Evolutionary conservation across 2,797 vertebrate species (phyloP).

Genomic region (Pangasius larnaudii): DNA sequence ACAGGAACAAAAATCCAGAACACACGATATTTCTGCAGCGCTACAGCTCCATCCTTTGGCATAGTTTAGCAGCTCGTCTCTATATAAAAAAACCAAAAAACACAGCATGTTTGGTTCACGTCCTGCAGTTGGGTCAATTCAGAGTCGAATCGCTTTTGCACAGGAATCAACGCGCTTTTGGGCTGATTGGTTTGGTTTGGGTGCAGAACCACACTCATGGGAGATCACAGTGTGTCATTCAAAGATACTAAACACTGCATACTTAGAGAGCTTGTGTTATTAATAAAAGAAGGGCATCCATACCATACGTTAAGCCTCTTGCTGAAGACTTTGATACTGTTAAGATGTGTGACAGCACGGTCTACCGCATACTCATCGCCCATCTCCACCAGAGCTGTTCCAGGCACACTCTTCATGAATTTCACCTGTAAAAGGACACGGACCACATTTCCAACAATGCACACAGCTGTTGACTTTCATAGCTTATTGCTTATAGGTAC

Average conservation of each 20-base stretch:
- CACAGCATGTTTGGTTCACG: background rate
- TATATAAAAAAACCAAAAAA: background rate
- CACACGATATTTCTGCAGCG: background rate
- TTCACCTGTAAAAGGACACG: constrained; percentile 80
- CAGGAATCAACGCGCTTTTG: background rate
- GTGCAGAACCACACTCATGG: background rate
- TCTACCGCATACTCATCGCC: constrained; percentile 98
- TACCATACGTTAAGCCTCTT: constrained; percentile 97
- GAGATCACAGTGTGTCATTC: background rate
- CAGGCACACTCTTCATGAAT: constrained; percentile 98
- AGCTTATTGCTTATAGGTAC: background rate
- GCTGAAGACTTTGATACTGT: constrained; percentile 95
- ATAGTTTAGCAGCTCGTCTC: background rate
- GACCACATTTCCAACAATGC: background rate
- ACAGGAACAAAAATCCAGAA: background rate
- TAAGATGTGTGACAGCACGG: constrained; percentile 95
- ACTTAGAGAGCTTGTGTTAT: background rate
- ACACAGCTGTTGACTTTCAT: background rate
- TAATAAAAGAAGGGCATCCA: constrained; percentile 54
- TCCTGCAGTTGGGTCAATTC: background rate
- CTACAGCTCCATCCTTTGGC: background rate
- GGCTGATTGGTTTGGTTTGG: background rate
- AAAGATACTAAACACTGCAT: background rate
- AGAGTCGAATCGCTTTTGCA: background rate
- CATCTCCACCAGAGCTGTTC: constrained; percentile 96